A percentile compares a stretch with the other conserved stretches of the same genome.
These are phyloP conservation scores for Uloborus plumipes DNA, from an alignment of 2,888 invertebrate species.

Conservation along the genomic window DNA sequence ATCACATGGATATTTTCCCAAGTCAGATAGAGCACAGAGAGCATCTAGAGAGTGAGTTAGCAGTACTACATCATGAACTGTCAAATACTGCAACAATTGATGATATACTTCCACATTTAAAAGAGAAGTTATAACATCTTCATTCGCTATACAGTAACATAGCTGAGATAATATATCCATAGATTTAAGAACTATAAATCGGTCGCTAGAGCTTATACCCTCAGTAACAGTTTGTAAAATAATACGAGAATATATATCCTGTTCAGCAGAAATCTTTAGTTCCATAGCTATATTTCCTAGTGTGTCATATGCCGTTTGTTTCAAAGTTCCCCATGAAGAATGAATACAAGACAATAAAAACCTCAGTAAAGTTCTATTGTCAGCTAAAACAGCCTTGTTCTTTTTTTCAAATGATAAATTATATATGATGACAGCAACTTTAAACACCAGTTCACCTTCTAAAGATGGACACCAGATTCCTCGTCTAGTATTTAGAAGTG, in stretches of 20 bases:
- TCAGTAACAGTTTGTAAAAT: constrained; percentile 83
- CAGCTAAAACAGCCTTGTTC: constrained; percentile 84
- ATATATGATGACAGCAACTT: constrained; percentile 85
- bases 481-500: constrained; percentile 70
- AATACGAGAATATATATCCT: constrained; percentile 68
- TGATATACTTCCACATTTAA: constrained; percentile 78
- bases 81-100: constrained; percentile 77
- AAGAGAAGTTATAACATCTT: constrained; percentile 78
- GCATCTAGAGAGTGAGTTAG: constrained; percentile 95
- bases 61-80: constrained; percentile 95
- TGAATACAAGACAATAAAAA: constrained; percentile 90
- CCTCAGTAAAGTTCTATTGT: constrained; percentile 82
- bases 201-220: constrained; percentile 81
- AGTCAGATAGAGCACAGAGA: constrained; percentile 91
- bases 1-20: constrained; percentile 91
- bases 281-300: constrained; percentile 92
- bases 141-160: constrained; percentile 89
- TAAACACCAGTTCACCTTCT: constrained; percentile 88
- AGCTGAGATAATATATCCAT: constrained; percentile 92
- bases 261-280: constrained; percentile 73
- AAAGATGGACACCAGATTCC: constrained; percentile 76
- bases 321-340: constrained; percentile 86
- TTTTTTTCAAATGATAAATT: constrained; percentile 95
- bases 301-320: constrained; percentile 92
- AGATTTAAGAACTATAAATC: constrained; percentile 88